Base-by-base conservation (phyloP, 2,113 vertebrate genomes). In the Mesembrinibis cayennensis region DNA sequence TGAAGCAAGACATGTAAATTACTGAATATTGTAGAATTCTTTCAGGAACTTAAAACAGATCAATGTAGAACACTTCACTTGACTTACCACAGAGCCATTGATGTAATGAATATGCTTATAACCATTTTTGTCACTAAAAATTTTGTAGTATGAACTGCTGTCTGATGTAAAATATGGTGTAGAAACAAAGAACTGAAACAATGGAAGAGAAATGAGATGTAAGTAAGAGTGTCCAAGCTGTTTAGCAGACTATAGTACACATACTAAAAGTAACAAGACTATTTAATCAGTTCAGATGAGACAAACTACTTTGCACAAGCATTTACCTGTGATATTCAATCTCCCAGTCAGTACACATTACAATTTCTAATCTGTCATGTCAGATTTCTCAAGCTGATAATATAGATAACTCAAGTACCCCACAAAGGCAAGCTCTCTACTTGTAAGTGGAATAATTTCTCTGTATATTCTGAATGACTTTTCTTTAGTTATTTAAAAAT, bases 81-180 rank as follows among this genome's bases (percentile, higher is more conserved):
- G 83, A 98, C 98, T 66, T 98, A 98, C 98, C 98, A 98, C 97
- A 58, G 98, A 98, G 90, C 97, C 98, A 94, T 98, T 98, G 98
- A 98, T 97, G 93, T 98, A 98, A 98, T 99, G 99, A 95, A 99
- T 99, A 95, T 99, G 99, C 98, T 99, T 99, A 97, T 99, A 99
- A 91, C 99, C 99, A 83, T 97, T 94, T 87, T 97, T 97, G 97
- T 99, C 98, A 66, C 99, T 99, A 98, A 99, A 99, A 96, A 99
- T 98, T 98, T 99, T 99, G 98, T 99, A 99, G 98, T 99, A 99
- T 78, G 98, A 99, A 91, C 95, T 97, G 73, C 98, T 97, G 94
- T 99, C 99, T 55, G 98, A 98, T 88, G 99, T 98, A 97, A 99
- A 99, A 98, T 98, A 98, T 53, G 99, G 98, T 90, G 98, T 89